Evolutionary conservation across 2,113 vertebrate species (phyloP), one percentile per base, ranked within the genome.

Genomic region (Budorcas taxicolor): DNA sequence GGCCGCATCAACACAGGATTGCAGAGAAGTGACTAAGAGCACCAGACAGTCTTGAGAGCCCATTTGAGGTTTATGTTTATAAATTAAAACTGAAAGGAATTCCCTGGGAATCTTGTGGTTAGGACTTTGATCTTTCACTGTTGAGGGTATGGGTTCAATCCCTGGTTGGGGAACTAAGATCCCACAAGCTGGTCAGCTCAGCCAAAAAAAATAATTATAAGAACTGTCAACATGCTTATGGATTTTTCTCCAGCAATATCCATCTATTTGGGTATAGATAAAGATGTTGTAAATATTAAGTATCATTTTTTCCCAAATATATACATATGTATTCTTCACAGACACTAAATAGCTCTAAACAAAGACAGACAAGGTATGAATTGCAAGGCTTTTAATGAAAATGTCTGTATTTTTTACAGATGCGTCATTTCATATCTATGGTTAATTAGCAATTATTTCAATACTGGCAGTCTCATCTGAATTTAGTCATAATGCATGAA

Each of bases 311-410:
- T 43, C 40, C 53, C 21, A 0, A 50, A 58, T 45, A 95, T 14
- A 43, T n/a, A 50, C 6, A 52, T 14, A 55, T n/a, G 19, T 78
- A 13, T 92, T 76, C 74, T 90, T 83, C 21, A 83, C 15, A 85
- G 43, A 94, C 12, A 55, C 47, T 86, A 57, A 11, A 58, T 23
- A 12, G 2, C 9, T 91, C 10, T 91, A 58, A 91, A 55, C 3
- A 83, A 95, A 81, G 10, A 91, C 3, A 93, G 76, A 87, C 29
- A 95, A 80, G 55, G 36, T 33, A 36, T 95, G 6, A 43, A 3
- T 64, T 95, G 19, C 53, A 96, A 96, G 90, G 27, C 5, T n/a
- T 97, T 96, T 97, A 78, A 82, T 96, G 36, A 76, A 31, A 64
- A 71, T 88, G 9, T 64, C 45, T 96, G 16, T 33, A 50, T 92